A percentile compares a stretch with the other conserved stretches of the same genome.
phyloP scores from a whole-genome alignment of 2,888 invertebrate genomes.

The Clitarchus hookeri region DNA sequence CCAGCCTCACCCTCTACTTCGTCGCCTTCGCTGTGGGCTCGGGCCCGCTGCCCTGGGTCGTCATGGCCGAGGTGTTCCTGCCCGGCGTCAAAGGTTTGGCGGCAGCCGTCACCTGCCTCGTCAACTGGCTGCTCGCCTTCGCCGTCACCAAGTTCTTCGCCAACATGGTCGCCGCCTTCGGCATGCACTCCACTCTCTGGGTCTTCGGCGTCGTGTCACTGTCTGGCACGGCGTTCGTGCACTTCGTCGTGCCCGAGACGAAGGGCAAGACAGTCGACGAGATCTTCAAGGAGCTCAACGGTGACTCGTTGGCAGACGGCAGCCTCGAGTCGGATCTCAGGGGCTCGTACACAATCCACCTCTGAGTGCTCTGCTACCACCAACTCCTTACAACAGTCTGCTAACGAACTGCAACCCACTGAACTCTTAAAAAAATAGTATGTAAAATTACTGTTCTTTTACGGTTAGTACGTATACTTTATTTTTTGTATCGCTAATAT shows the following conservation, averaged over 20 bases:
- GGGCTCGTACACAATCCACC: background rate
- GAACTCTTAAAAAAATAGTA: no score
- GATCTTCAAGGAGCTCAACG: constrained; percentile 61
- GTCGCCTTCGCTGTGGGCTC: constrained; percentile 71
- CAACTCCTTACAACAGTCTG: no score
- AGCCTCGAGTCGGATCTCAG: background rate
- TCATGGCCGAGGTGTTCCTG: constrained; percentile 78
- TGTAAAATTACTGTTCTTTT: no score
- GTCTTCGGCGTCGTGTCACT: constrained; percentile 73
- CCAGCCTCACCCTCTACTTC: constrained; percentile 72
- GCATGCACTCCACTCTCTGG: constrained; percentile 72
- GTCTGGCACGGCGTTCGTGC: constrained; percentile 67
- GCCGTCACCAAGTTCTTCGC: constrained; percentile 71
- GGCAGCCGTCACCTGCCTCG: constrained; percentile 68
- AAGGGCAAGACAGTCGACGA: constrained; percentile 80
- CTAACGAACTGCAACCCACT: no score
- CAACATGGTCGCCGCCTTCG: constrained; percentile 62
- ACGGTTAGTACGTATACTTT: no score
- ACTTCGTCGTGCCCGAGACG: constrained; percentile 75
- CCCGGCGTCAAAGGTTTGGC: constrained; percentile 73
- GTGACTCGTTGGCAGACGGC: background rate
- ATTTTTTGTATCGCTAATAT: no score
- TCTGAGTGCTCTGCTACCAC: background rate
- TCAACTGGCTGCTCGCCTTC: constrained; percentile 71
- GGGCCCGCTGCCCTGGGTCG: constrained; percentile 82